phyloP scores from a whole-genome alignment of 2,797 vertebrate genomes.

The Xerus rutilus region DNA sequence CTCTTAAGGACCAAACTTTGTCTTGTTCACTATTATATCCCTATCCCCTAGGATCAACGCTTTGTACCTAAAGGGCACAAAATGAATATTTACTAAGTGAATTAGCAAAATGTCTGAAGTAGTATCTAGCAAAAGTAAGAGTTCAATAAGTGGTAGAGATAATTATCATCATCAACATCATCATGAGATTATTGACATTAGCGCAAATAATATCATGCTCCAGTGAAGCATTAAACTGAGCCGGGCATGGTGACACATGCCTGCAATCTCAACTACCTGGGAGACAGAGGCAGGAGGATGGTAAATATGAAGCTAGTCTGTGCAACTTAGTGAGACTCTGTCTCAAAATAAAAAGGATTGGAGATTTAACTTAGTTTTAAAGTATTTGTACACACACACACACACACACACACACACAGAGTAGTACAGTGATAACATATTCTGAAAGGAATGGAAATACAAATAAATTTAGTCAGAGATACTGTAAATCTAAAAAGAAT shows the following conservation, averaged over 20 bases:
- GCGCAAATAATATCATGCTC: constrained; percentile 18
- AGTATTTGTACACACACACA: not conserved
- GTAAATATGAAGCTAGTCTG: not conserved
- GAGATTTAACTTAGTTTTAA: not conserved
- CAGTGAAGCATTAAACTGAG: constrained; percentile 31
- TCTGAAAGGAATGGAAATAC: not conserved
- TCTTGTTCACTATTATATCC: not conserved
- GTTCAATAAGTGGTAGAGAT: not conserved
- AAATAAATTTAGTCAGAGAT: constrained; percentile 43
- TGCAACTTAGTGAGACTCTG: not conserved
- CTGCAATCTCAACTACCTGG: not conserved
- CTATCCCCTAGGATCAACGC: not conserved
- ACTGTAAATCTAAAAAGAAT: not conserved
- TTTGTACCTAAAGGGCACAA: not conserved
- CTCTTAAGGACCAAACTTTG: not conserved
- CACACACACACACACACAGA: too few relatives aligned
- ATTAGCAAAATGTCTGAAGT: not conserved
- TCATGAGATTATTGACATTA: not conserved
- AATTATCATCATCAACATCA: not conserved
- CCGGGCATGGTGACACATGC: not conserved
- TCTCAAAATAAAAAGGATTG: not conserved
- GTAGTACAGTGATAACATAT: not conserved
- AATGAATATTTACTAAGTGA: not conserved
- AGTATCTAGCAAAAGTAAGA: constrained; percentile 32
- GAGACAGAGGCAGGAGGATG: not conserved